phyloP scores from a whole-genome alignment of 1,140 invertebrate species.

The Pachypsylla venusta region DNA sequence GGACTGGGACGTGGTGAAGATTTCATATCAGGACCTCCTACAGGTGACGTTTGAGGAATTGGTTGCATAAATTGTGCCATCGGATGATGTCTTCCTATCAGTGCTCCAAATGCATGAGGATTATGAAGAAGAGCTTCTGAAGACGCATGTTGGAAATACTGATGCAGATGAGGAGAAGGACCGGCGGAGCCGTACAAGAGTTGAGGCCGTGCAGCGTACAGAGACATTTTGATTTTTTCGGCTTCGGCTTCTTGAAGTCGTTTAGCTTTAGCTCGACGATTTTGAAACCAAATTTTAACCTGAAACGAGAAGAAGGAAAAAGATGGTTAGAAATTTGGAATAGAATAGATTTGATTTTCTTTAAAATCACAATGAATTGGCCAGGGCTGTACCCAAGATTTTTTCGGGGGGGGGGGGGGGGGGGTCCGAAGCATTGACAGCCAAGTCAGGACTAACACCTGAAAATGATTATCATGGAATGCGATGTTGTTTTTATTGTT shows the following conservation, averaged over 20 bases:
- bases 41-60: constrained; percentile 1
- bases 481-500: too few species aligned
- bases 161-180: constrained; percentile 26
- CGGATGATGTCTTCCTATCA: constrained; percentile 21
- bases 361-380: too few species aligned
- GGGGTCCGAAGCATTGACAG: too few species aligned
- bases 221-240: constrained; percentile 69
- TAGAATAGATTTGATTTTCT: too few species aligned
- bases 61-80: constrained; percentile 17
- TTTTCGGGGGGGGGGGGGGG: too few species aligned
- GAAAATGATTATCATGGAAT: too few species aligned
- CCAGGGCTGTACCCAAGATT: too few species aligned
- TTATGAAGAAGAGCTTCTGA: constrained; percentile 20
- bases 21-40: constrained; percentile 5
- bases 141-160: constrained; percentile 19
- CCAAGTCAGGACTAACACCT: too few species aligned
- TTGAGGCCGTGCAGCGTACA: constrained; percentile 41
- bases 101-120: constrained; percentile 20
- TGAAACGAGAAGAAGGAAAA: constrained; percentile 33
- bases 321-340: neutral
- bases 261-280: constrained; percentile 86
- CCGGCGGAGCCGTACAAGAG: constrained; percentile 34
- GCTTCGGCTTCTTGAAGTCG: constrained; percentile 87
- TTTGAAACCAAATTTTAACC: constrained; percentile 98
- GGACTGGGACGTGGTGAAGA: constrained; percentile 9